Conservation (phyloP, 2,113 vertebrate genomes). For the Hiodon tergisus region DNA sequence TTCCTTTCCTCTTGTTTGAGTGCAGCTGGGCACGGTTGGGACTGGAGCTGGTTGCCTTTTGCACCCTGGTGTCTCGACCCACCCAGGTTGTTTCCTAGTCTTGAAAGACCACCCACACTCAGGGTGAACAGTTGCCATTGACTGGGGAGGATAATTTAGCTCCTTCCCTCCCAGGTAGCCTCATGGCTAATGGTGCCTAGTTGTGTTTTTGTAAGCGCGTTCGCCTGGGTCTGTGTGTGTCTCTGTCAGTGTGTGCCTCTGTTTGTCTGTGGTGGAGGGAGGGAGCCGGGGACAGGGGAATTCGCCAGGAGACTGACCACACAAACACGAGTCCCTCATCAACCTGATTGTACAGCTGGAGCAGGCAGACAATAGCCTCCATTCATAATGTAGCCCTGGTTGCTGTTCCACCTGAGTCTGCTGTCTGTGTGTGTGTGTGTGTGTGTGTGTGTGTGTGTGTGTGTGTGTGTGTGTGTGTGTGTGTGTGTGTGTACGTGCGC, state of each 20-base stretch:
- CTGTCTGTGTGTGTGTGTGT: constrained; percentile 17
- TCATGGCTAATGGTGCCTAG: constrained; percentile 8
- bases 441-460: constrained; percentile 11
- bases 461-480: constrained; percentile 17
- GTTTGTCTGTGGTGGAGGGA: constrained; percentile 1
- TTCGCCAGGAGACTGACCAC: constrained; percentile 23
- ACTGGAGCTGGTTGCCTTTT: neutral
- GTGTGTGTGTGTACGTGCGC: neutral
- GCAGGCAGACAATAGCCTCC: constrained; percentile 48
- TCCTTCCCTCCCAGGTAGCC: constrained; percentile 12
- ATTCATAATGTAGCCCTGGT: constrained; percentile 46
- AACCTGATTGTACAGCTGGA: constrained; percentile 58
- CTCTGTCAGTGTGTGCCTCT: constrained; percentile 17
- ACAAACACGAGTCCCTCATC: constrained; percentile 41
- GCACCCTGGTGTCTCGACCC: neutral
- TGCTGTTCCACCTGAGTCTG: constrained; percentile 50
- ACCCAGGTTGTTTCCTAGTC: constrained; percentile 4
- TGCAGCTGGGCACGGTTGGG: neutral
- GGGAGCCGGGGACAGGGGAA: constrained; percentile 13
- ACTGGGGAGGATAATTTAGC: neutral
- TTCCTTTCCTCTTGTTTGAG: neutral
- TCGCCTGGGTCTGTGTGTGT: constrained; percentile 15
- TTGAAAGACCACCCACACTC: constrained; percentile 19
- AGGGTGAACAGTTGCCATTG: constrained; percentile 3
- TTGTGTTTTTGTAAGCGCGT: constrained; percentile 14